phyloP scores from a whole-genome alignment of 2,888 invertebrate genomes.

The Drosophila paucipuncta region DNA sequence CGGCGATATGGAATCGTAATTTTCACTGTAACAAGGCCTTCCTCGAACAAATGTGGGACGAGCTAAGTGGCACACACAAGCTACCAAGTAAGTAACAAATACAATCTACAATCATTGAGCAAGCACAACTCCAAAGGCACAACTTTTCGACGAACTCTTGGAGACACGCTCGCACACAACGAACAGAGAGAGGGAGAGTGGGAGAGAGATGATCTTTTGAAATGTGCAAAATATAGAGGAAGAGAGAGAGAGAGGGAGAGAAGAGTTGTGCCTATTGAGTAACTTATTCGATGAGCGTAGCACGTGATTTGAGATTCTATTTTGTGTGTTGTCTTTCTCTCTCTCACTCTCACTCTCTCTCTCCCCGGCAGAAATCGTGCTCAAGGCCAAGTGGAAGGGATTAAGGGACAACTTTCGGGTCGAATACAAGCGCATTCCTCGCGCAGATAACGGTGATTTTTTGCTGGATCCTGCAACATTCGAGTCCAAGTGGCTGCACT shows the following conservation, averaged over 20 bases:
- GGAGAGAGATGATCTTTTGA: background rate
- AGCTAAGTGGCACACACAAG: slow-evolving; percentile 83
- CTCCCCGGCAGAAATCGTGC: slow-evolving; percentile 81
- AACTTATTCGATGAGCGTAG: slow-evolving; percentile 12
- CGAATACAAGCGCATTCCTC: slow-evolving; percentile 85
- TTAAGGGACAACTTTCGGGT: slow-evolving; percentile 85
- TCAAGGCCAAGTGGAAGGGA: slow-evolving; percentile 86
- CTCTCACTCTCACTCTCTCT: background rate
- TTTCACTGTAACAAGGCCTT: slow-evolving; percentile 85
- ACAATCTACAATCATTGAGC: background rate
- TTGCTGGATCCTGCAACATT: slow-evolving; percentile 84
- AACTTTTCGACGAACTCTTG: slow-evolving; percentile 16
- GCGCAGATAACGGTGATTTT: slow-evolving; percentile 84
- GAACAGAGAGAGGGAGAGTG: background rate
- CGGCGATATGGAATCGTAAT: slow-evolving; percentile 85
- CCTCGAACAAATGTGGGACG: slow-evolving; percentile 85
- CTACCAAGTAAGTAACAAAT: slow-evolving; percentile 83
- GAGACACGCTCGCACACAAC: background rate
- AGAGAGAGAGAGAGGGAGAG: background rate
- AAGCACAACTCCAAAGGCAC: slow-evolving; percentile 28
- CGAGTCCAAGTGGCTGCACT: slow-evolving; percentile 85
- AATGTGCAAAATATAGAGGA: too few relatives aligned
- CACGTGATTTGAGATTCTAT: slow-evolving; percentile 9
- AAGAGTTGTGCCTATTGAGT: slow-evolving; percentile 37
- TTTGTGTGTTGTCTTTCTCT: slow-evolving; percentile 6